Base-by-base conservation (phyloP, 2,113 vertebrate species). In the Spheniscus mendiculus region DNA sequence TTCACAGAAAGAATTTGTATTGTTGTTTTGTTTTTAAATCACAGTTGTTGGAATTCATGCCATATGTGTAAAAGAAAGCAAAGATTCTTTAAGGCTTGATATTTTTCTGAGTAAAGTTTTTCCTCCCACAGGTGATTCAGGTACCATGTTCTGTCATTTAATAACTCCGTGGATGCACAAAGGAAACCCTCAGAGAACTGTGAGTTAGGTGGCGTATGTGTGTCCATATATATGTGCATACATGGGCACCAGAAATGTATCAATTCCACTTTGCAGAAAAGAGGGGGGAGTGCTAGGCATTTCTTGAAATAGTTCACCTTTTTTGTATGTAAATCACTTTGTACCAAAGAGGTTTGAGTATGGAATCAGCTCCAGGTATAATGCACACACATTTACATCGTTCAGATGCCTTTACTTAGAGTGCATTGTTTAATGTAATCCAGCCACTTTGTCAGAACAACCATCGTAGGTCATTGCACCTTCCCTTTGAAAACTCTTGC, bases 341-440 rank as follows among this genome's bases (percentile, higher is more conserved):
- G 20, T 36, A 52, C 42, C 44, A 69, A 25, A 3, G 38, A 78
- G 11, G 9, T 83, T 32, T 67, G 55, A 83, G 9, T 15, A 10
- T 25, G 38, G 61, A 66, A 66, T 44, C 20, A 81, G 30, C 34
- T 70, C 30, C n/a, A 71, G 42, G 15, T 71, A 5, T 25, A 36
- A 38, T 5, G 12, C 16, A 42, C 15, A 10, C 34, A 36, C 1
- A 11, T 34, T 67, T 36, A 12, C 5, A 0, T 53, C 4, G 2
- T 53, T 82, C 74, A 71, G 30, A 26, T 49, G 55, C 69, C 15
- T 61, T 14, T 62, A 55, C 47, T 84, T 47, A 61, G 30, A 21
- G 22, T 80, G 32, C 38, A 23, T 11, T 71, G 3, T 58, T 49
- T 61, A 16, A 49, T 18, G 23, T 11, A 40, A 87, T 58, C 18